Percentiles rank a stretch among this genome's conserved stretches.
Conservation (phyloP, 2,797 vertebrate genomes). For the Cossypha dichroa region DNA sequence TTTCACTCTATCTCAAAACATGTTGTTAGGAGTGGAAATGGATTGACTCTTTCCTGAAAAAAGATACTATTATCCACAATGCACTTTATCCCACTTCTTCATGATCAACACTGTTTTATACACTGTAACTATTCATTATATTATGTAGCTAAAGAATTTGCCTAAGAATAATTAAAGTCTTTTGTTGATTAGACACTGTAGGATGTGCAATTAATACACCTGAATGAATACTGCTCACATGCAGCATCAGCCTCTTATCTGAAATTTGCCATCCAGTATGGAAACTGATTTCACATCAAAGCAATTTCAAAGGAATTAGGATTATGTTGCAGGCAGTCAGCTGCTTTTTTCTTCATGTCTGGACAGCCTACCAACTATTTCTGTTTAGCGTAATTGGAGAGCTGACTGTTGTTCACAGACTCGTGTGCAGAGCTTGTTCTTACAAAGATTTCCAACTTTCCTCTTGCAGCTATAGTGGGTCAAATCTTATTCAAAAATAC, state of each 20-base stretch:
- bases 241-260: not conserved
- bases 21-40: not conserved
- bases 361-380: not conserved
- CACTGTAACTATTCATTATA: not conserved
- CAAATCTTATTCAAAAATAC: not conserved
- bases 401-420: not conserved
- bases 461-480: not conserved
- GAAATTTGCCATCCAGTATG: not conserved
- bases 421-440: accelerated
- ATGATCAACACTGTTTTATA: not conserved
- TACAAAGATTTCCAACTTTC: not conserved
- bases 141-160: not conserved
- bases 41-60: not conserved
- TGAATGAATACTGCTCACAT: not conserved
- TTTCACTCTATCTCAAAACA: accelerated
- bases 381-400: not conserved
- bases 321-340: not conserved
- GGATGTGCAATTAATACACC: not conserved
- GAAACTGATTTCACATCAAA: not conserved
- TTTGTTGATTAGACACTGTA: not conserved
- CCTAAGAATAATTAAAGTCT: not conserved
- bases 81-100: not conserved
- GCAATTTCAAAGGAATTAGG: not conserved
- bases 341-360: not conserved
- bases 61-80: not conserved